Evolutionary conservation across 2,888 invertebrate species (phyloP).

Genomic region (Pristionchus maxplancki): DNA sequence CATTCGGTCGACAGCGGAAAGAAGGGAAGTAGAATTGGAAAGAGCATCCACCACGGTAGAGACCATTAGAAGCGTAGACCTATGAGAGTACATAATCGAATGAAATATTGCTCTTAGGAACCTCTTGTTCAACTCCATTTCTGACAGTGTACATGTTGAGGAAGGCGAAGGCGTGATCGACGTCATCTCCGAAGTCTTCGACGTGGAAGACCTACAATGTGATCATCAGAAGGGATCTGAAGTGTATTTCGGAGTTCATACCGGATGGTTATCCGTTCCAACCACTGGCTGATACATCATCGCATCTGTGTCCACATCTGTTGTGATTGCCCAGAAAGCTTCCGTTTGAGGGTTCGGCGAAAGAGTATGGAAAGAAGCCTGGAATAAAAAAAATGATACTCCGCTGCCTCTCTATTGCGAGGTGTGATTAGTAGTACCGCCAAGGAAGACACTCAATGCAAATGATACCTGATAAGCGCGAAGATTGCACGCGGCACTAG

Average conservation of each 20-base stretch:
- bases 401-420: too few species aligned
- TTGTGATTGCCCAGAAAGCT: constrained; percentile 18
- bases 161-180: constrained; percentile 54
- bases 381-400: too few species aligned
- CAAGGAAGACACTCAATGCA: too few species aligned
- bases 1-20: constrained; percentile 62
- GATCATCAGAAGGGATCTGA: background rate
- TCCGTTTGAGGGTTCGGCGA: background rate
- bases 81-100: background rate
- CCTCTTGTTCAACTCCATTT: constrained; percentile 59
- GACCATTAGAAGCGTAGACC: constrained; percentile 66
- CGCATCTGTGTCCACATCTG: constrained; percentile 55
- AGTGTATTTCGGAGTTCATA: background rate
- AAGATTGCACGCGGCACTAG: constrained; percentile 46
- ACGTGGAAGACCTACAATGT: constrained; percentile 54
- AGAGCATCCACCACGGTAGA: constrained; percentile 67
- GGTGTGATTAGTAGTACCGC: too few species aligned
- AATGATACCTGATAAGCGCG: constrained; percentile 55
- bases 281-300: constrained; percentile 52
- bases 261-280: constrained; percentile 38
- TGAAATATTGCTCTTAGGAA: background rate
- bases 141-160: constrained; percentile 64
- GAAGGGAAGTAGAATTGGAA: constrained; percentile 71
- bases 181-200: background rate
- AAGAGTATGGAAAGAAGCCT: background rate